Evolutionary conservation across 2,888 invertebrate genomes (phyloP).

Genomic region (Sisyra terminalis): DNA sequence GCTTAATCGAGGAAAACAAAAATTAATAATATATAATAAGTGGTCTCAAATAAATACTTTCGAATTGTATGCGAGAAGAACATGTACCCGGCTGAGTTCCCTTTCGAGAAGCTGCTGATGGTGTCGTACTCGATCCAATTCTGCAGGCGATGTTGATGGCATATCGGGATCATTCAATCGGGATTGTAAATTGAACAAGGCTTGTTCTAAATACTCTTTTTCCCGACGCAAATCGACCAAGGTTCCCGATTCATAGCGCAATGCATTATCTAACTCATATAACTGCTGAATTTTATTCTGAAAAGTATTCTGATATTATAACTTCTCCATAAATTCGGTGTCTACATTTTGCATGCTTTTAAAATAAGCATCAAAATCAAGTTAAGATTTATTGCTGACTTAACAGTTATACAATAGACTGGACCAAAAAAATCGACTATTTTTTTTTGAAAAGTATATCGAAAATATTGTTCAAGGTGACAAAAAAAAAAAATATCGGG

Average conservation of each 20-base stretch:
- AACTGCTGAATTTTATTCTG: conserved; percentile 60
- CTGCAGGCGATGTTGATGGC: conserved; percentile 34
- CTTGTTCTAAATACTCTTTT: conserved; percentile 54
- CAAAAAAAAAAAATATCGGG: too few relatives aligned
- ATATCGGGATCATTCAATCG: conserved; percentile 47
- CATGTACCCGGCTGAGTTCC: conserved; percentile 69
- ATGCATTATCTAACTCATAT: conserved; percentile 54
- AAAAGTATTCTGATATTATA: conserved; percentile 13
- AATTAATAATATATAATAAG: neutral
- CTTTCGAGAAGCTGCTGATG: conserved; percentile 56
- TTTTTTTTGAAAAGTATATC: too few relatives aligned
- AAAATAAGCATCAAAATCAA: too few relatives aligned
- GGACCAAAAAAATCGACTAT: too few relatives aligned
- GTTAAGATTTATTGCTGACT: too few relatives aligned
- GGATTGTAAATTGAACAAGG: conserved; percentile 42
- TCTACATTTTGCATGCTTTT: too few relatives aligned
- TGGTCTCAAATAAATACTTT: conserved; percentile 53
- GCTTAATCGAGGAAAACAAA: conserved; percentile 8
- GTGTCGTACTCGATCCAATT: conserved; percentile 47
- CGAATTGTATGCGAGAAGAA: conserved; percentile 78
- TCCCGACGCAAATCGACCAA: conserved; percentile 58
- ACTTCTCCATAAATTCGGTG: too few relatives aligned
- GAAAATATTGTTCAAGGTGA: too few relatives aligned
- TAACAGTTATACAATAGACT: too few relatives aligned
- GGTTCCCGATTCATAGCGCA: conserved; percentile 58